Conservation (phyloP, 2,888 invertebrate genomes). For the Onchidella celtica region DNA sequence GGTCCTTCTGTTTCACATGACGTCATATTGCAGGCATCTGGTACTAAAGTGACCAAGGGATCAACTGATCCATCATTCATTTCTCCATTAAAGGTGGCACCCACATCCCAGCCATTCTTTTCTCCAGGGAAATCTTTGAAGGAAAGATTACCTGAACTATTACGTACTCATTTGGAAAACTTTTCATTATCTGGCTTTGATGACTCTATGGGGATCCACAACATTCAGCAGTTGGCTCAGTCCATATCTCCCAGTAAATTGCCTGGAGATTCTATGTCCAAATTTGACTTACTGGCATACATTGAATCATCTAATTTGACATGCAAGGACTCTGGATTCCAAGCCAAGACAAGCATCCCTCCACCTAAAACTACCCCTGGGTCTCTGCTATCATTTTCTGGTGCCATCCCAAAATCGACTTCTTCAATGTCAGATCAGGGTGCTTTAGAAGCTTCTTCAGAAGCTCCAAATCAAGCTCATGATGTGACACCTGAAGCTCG, state of each 20-base stretch:
- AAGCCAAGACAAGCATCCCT: background rate
- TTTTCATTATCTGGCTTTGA: conserved; percentile 35
- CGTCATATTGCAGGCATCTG: too few relatives aligned
- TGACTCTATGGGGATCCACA: conserved; percentile 12
- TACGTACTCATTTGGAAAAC: conserved; percentile 35
- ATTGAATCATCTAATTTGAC: conserved; percentile 30
- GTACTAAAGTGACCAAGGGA: background rate
- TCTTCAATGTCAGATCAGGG: background rate
- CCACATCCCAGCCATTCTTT: background rate
- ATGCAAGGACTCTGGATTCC: background rate
- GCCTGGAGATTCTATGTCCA: conserved; percentile 14
- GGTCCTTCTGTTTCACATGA: background rate
- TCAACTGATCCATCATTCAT: background rate
- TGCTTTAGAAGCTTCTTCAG: conserved; percentile 14
- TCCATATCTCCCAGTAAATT: conserved; percentile 30
- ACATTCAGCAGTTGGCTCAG: conserved; percentile 27
- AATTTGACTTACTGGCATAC: conserved; percentile 34
- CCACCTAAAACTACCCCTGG: background rate
- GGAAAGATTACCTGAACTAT: too few relatives aligned
- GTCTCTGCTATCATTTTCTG: conserved; percentile 31
- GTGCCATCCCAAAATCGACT: background rate
- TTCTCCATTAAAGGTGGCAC: too few relatives aligned
- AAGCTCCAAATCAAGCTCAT: too few relatives aligned
- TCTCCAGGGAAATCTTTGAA: background rate
- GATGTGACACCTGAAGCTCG: too few relatives aligned